Evolutionary conservation across 2,797 vertebrate genomes (phyloP).

Genomic region (Chiloscyllium punctatum): DNA sequence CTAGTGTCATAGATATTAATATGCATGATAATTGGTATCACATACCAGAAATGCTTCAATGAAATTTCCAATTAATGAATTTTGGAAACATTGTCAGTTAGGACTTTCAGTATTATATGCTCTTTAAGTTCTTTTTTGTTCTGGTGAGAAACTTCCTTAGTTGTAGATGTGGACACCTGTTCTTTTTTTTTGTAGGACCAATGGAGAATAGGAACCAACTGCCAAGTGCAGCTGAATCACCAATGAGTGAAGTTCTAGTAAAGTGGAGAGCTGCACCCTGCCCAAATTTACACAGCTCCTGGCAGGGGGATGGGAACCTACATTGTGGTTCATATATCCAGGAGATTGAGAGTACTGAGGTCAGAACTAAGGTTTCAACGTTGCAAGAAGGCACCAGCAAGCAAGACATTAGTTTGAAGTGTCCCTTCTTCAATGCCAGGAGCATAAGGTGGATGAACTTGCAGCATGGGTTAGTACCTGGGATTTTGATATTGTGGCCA

Average conservation of each 20-base stretch:
- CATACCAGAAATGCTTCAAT: neutral
- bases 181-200: neutral
- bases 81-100: no score
- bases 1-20: neutral
- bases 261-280: neutral
- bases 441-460: no score
- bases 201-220: neutral
- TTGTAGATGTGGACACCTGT: neutral
- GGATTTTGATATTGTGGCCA: no score
- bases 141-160: neutral
- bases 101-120: neutral
- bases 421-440: no score
- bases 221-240: neutral
- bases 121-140: neutral
- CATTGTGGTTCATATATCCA: no score
- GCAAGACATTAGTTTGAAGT: no score
- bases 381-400: no score
- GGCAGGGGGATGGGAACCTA: no score
- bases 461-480: no score
- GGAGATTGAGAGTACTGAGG: no score
- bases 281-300: neutral
- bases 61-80: neutral
- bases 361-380: no score
- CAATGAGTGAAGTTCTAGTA: no score
- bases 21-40: neutral